Evolutionary conservation across 2,888 invertebrate species (phyloP), one percentile per base, ranked within the genome.

Genomic region (Trissonchulus latispiculum): DNA sequence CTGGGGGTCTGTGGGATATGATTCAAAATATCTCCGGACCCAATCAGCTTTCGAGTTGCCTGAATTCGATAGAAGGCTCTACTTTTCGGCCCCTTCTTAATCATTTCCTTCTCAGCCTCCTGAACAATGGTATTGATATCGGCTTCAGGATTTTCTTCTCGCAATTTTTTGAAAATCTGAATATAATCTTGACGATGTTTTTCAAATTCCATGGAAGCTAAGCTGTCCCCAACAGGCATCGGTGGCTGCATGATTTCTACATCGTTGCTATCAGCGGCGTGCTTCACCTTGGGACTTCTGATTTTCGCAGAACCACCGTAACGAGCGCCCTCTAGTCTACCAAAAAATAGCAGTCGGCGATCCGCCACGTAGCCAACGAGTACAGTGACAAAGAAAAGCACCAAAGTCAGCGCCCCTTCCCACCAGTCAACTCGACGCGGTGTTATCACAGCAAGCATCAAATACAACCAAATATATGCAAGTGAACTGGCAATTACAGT

Each of bases 401-500:
- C 84, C 84, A 99, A 93, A 0, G 99, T 99, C 37, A 99, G 86
- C 29, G 95, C 84, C 0, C 92, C 94, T 85, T 97, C 96, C 72
- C 72, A 71, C 28, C 28, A 32, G 28, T 71, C 67, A 2, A 97
- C 91, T 2, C 89, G 89, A 33, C 91, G 92, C 0, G 90, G 90
- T 59, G 92, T 91, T 78, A 91, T 89, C 61, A 92, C 89, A 62
- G 91, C 90, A 70, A 99, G 87, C 79, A 99, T 99, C 73, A 95
- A 85, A 85, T 96, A 97, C 72, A 99, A 88, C 99, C 99, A 99
- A 70, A 99, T 90, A 84, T 99, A 99, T 62, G 99, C 99, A 82
- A 97, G 96, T 68, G 99, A 89, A 68, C 95, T 95, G 94, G 96
- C 97, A n/a, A 91, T 89, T 32, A 96, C 95, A 2, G 99, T 99